Percentiles rank a stretch among this genome's conserved stretches.
phyloP scores from a whole-genome alignment of 2,797 vertebrate genomes.

The Falco cherrug region DNA sequence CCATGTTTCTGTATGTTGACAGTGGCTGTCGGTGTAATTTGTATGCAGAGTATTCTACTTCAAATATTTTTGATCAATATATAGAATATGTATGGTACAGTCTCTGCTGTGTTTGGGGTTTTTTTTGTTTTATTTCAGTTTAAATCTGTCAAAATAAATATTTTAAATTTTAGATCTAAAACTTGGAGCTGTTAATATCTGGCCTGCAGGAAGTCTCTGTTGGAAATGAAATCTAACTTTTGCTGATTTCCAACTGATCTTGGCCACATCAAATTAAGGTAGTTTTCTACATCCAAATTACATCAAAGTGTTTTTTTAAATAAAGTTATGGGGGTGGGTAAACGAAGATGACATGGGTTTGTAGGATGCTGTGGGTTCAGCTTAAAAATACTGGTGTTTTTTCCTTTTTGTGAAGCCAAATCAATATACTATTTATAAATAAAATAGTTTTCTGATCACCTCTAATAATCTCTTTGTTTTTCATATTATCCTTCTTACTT shows the following conservation, averaged over 20 bases:
- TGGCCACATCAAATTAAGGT: background rate
- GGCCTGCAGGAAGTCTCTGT: background rate
- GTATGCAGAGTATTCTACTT: background rate
- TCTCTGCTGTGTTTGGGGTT: fast-evolving
- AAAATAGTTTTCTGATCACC: background rate
- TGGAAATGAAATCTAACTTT: background rate
- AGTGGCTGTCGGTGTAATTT: background rate
- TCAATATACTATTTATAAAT: background rate
- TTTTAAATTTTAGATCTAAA: background rate
- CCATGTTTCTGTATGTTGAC: fast-evolving
- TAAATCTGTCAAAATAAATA: background rate
- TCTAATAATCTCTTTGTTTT: background rate
- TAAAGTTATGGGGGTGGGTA: background rate
- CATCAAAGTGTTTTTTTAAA: background rate
- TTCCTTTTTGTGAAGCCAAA: background rate
- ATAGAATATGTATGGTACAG: fast-evolving
- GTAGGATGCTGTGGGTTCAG: background rate
- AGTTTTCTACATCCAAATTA: background rate
- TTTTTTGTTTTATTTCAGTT: background rate
- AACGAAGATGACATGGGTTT: background rate
- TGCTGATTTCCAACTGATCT: background rate
- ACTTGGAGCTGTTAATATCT: background rate
- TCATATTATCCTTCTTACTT: background rate
- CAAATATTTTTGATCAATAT: background rate
- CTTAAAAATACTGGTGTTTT: fast-evolving